Base-by-base conservation (phyloP, 2,888 invertebrate genomes). In the Myopa testacea region DNA sequence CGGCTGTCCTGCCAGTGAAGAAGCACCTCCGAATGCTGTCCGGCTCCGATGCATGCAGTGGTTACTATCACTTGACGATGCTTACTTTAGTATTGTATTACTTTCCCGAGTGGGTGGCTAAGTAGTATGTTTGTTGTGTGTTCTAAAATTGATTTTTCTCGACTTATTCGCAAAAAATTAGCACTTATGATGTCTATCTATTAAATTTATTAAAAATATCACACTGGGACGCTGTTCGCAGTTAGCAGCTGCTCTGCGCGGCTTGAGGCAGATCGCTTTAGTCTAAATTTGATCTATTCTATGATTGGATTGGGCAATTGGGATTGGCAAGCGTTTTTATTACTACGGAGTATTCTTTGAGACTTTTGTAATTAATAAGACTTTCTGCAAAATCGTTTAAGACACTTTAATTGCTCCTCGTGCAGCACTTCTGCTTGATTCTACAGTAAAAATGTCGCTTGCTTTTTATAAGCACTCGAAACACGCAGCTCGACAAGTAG, bases 141-240 rank as follows among this genome's bases (percentile, higher is more conserved):
- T n/a, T n/a, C n/a, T n/a, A n/a, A 26, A 26, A 26, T 26, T 26
- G 26, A 26, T 26, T 26, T 26, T 26, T 2, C 26, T 45, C 10
- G 2, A 2, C 45, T 45, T 45, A 6, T 45, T 45, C 10, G 1
- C 45, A 45, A 45, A 8, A 40, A 45, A 45, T 10, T 45, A 45
- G 6, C 45, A 45, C 45, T 45, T 45, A 45, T 45, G 6, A 45
- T 45, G 45, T 45, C 45, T 45, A 45, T 45, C 7, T 8, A 45
- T 34, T 84, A 80, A 84, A 85, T 84, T 82, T 85, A 85, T 85
- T 82, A 82, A 82, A 85, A 85, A 84, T 84, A 85, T 85, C 87
- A 87, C 85, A 85, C 85, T 45, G 68, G 72, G 69, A 68, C n/a
- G 52, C 50, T 40, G 63, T 75, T 45, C 52, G 76, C 67, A 68